Percentiles rank a stretch among this genome's conserved stretches.
Evolutionary conservation across 2,888 invertebrate genomes (phyloP).

Genomic region (Macrosoma leucophasiata): DNA sequence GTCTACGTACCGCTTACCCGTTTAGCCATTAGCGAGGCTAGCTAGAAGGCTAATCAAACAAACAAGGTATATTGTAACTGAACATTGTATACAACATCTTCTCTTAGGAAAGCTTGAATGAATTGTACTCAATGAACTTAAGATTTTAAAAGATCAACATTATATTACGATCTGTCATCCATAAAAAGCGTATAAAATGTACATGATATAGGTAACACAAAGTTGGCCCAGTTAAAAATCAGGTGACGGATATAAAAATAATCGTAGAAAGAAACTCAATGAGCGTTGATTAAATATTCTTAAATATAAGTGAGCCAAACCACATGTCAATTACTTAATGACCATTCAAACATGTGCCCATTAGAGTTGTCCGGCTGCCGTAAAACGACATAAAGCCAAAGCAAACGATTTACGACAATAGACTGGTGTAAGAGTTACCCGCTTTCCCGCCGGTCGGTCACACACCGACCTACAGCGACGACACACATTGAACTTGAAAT

Average conservation of each 20-base stretch:
- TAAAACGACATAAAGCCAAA: slow-evolving; percentile 27
- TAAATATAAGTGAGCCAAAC: too few relatives aligned
- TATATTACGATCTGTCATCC: too few relatives aligned
- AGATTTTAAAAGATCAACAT: too few relatives aligned
- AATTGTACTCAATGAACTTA: slow-evolving; percentile 24
- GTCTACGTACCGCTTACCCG: slow-evolving; percentile 55
- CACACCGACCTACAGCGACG: slow-evolving; percentile 59
- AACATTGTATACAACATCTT: slow-evolving; percentile 32
- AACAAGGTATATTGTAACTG: slow-evolving; percentile 29
- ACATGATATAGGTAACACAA: too few relatives aligned
- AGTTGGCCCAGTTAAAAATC: too few relatives aligned
- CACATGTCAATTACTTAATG: too few relatives aligned
- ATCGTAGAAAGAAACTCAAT: too few relatives aligned
- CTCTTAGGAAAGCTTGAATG: slow-evolving; percentile 13
- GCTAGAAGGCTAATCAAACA: slow-evolving; percentile 49
- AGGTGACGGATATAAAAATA: too few relatives aligned
- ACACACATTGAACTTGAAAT: slow-evolving; percentile 61
- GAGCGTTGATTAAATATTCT: too few relatives aligned
- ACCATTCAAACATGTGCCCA: too few relatives aligned
- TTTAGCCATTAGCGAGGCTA: slow-evolving; percentile 53
- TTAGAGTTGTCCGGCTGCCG: slow-evolving; percentile 22
- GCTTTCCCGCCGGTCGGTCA: slow-evolving; percentile 57
- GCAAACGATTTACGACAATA: slow-evolving; percentile 33
- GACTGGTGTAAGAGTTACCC: slow-evolving; percentile 48
- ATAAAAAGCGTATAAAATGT: too few relatives aligned